Percentiles rank a stretch among this genome's conserved stretches.
phyloP scores from a whole-genome alignment of 2,113 vertebrate genomes.

The Corythaixoides concolor region DNA sequence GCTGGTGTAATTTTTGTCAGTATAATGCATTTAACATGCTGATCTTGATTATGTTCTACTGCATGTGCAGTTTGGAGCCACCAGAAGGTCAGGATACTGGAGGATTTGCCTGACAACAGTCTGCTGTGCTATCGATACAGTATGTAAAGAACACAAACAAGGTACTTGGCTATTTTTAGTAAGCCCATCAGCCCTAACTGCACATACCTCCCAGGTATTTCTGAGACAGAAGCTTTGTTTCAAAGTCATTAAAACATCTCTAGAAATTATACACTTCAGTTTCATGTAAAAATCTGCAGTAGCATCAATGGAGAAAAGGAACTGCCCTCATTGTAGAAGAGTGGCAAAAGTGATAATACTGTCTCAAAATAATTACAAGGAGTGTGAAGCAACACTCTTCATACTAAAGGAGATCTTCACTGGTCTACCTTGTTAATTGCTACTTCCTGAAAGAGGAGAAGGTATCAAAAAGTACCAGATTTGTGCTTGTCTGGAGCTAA shows the following conservation, averaged over 20 bases:
- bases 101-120: background rate
- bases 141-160: background rate
- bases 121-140: background rate
- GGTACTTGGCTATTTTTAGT: background rate
- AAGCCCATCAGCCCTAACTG: background rate
- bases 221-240: background rate
- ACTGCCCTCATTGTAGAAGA: too few relatives aligned
- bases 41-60: background rate
- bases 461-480: background rate
- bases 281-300: background rate
- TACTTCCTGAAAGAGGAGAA: background rate
- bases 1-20: background rate
- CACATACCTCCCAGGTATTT: accelerated
- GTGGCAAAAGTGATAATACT: background rate
- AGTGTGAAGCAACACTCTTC: background rate
- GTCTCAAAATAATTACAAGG: background rate
- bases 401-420: background rate
- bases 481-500: background rate
- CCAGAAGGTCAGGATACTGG: background rate
- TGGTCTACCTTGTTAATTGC: background rate
- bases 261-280: background rate
- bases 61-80: background rate
- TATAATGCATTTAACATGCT: background rate
- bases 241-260: background rate
- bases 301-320: background rate